Evolutionary conservation across 92 coral and sea anemone genomes (phyloP).

Genomic region (Pocillopora meandrina): DNA sequence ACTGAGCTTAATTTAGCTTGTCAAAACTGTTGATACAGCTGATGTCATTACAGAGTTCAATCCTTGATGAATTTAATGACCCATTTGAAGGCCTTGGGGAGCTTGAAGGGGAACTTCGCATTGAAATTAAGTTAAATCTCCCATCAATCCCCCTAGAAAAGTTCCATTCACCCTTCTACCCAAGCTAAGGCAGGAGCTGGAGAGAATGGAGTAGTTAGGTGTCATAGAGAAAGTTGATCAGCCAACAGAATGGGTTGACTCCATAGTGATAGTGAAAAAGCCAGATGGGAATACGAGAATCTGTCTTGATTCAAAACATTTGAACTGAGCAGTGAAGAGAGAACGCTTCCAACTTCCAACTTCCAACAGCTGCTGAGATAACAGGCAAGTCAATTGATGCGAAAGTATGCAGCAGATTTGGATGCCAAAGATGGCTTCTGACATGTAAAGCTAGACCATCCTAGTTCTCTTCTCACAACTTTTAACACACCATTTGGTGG

Average conservation of each 20-base stretch:
- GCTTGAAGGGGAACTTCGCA: conserved; percentile 41
- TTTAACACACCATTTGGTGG: conserved; percentile 52
- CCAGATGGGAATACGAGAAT: conserved; percentile 29
- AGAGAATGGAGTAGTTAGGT: conserved; percentile 21
- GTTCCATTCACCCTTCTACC: conserved; percentile 42
- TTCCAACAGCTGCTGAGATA: conserved; percentile 26
- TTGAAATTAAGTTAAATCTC: conserved; percentile 34
- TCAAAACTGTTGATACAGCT: conserved; percentile 9
- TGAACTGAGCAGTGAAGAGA: conserved; percentile 38
- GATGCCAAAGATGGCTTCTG: conserved; percentile 48
- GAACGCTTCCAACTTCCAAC: conserved; percentile 28
- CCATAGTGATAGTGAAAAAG: conserved; percentile 36
- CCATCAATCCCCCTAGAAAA: conserved; percentile 37
- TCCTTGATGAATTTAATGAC: conserved; percentile 31
- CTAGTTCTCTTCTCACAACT: conserved; percentile 22
- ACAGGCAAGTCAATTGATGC: conserved; percentile 23
- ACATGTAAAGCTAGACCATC: conserved; percentile 45
- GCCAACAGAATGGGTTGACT: conserved; percentile 44
- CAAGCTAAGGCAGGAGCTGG: conserved; percentile 35
- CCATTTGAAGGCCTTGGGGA: conserved; percentile 37
- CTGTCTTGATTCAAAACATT: conserved; percentile 37
- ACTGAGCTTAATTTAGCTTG: background rate
- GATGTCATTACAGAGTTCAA: conserved; percentile 1
- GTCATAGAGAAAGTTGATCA: conserved; percentile 36
- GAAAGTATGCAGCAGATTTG: conserved; percentile 9